Evolutionary conservation across 1,140 invertebrate genomes (phyloP).

Genomic region (Cylas formicarius): DNA sequence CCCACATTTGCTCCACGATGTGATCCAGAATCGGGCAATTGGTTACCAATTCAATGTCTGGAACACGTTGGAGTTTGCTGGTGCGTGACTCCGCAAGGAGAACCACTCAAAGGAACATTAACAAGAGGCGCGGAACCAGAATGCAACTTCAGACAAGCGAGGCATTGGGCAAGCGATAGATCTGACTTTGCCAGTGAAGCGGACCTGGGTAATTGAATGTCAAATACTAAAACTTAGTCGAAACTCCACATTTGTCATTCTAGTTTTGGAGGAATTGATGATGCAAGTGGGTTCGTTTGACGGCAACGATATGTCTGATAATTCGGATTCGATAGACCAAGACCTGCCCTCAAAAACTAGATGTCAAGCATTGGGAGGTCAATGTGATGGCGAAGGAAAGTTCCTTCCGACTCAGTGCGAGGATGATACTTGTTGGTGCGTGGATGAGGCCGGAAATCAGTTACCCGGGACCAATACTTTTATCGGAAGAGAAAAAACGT

Average conservation of each 20-base stretch:
- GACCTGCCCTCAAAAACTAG: constrained; percentile 45
- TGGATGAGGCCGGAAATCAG: constrained; percentile 77
- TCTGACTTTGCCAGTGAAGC: constrained; percentile 37
- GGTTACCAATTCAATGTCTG: constrained; percentile 75
- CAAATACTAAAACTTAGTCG: neutral
- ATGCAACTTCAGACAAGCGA: constrained; percentile 69
- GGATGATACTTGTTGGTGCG: constrained; percentile 72
- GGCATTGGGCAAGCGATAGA: constrained; percentile 44
- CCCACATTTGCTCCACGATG: constrained; percentile 67
- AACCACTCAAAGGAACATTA: constrained; percentile 69
- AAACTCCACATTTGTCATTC: constrained; percentile 20
- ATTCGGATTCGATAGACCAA: constrained; percentile 28
- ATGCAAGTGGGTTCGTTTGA: constrained; percentile 52
- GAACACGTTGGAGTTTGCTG: constrained; percentile 74
- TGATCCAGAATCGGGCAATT: constrained; percentile 61
- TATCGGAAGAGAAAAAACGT: constrained; percentile 52
- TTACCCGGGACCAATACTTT: constrained; percentile 57
- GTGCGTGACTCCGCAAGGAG: constrained; percentile 74
- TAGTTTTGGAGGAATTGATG: constrained; percentile 59
- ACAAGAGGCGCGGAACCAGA: constrained; percentile 61
- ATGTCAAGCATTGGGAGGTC: constrained; percentile 54
- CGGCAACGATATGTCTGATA: constrained; percentile 25
- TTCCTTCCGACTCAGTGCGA: constrained; percentile 70
- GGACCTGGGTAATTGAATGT: constrained; percentile 29
- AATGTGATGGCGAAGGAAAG: constrained; percentile 58